Base-by-base conservation (phyloP, 2,113 vertebrate genomes). In the Vanacampus margaritifer region DNA sequence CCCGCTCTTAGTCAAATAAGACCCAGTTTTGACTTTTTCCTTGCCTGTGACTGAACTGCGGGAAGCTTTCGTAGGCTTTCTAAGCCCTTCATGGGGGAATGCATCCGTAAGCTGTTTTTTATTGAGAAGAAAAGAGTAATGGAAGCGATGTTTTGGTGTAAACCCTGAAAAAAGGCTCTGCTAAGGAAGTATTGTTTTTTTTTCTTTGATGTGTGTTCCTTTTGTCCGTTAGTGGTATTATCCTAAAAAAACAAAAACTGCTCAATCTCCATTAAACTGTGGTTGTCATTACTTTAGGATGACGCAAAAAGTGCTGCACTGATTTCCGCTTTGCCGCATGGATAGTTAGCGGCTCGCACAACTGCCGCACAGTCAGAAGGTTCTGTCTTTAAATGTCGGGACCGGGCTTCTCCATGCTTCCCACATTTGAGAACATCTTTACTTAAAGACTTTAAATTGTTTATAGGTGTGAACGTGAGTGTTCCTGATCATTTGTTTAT, bases 141-240 rank as follows among this genome's bases (percentile, higher is more conserved):
- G 65, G 57, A 66, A 67, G 72, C 75, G 80, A 86, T 89, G 87
- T 89, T 75, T 88, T 87, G 86, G 60, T 72, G 64, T 59, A 75
- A 74, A 75, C 78, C 75, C 39, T 77, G 61, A 76, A 88, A n/a
- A 84, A 75, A 61, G 71, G 28, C 62, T 41, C 59, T 24, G 12
- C n/a, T 16, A 24, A 41, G 37, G 59, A 41, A 6, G 12, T 56
- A 6, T 39, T 14, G 16, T 19, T 58, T 36, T 57, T 28, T 28
- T 23, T 23, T 1, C n/a, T 76, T 35, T 69, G 65, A 58, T 65
- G 11, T 65, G 72, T 73, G 57, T 28, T 21, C 13, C 36, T 14
- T 3, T 62, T 51, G 63, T 65, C 48, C 26, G 23, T 57, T 13
- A 9, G 26, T 19, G 26, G 54, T 13, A 57, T 32, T 17, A 57